Percentiles rank a stretch among this genome's conserved stretches.
These are phyloP conservation scores for Eupelmus urozonus DNA, from an alignment of 2,888 invertebrate species.

Conservation along the genomic window DNA sequence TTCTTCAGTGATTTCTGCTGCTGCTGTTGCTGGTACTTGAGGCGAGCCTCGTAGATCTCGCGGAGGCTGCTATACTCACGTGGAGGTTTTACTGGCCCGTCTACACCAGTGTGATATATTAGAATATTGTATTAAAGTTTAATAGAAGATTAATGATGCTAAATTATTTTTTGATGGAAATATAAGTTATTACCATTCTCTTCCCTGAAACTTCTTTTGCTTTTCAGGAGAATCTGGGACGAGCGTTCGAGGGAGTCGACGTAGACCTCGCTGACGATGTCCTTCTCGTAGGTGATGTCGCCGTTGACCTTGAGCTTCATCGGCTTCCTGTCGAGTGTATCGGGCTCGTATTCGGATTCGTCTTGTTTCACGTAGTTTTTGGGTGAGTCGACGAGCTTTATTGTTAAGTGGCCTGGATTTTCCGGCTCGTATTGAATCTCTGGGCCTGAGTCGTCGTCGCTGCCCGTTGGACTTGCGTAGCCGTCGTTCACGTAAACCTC, in stretches of 20 bases:
- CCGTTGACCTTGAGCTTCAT: slow-evolving; percentile 79
- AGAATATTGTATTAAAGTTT: not conserved
- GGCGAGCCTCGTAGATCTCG: slow-evolving; percentile 84
- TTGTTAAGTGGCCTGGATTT: slow-evolving; percentile 89
- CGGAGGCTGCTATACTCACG: slow-evolving; percentile 84
- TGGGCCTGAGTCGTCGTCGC: slow-evolving; percentile 79
- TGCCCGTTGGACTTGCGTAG: slow-evolving; percentile 79
- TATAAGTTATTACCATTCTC: slow-evolving; percentile 67
- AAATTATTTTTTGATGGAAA: not conserved
- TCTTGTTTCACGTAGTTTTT: slow-evolving; percentile 87
- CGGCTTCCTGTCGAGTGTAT: slow-evolving; percentile 89
- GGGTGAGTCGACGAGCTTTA: slow-evolving; percentile 90
- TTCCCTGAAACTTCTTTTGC: slow-evolving; percentile 85
- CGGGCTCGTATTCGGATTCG: slow-evolving; percentile 91
- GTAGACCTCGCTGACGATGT: slow-evolving; percentile 75
- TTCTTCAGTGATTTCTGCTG: slow-evolving; percentile 17
- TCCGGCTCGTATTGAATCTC: slow-evolving; percentile 80
- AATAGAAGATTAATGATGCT: not conserved
- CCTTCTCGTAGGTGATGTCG: slow-evolving; percentile 74
- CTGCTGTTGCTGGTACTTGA: slow-evolving; percentile 65
- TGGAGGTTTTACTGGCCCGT: slow-evolving; percentile 63
- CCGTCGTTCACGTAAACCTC: slow-evolving; percentile 89
- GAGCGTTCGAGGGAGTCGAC: slow-evolving; percentile 81
- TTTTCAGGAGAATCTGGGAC: slow-evolving; percentile 82
- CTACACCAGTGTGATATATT: no score